Base-by-base conservation (phyloP, 2,888 invertebrate genomes). In the Drosophila peninsularis region DNA sequence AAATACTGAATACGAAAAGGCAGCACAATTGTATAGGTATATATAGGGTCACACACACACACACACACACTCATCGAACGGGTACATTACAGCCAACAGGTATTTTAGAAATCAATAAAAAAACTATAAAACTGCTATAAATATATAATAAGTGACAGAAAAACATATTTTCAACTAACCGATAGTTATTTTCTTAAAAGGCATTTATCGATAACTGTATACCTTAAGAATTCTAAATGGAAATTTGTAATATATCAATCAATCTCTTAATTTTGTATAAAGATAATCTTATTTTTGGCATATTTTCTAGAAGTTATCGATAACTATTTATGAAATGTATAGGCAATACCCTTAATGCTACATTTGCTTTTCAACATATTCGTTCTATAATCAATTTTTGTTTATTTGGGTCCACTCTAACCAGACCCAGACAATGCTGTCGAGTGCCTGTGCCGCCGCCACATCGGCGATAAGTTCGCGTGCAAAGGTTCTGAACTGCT, bases 401-500 rank as follows among this genome's bases (percentile, higher is more conserved):
- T 34, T 21, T 49, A 47, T 65, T 80, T 64, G 61, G 67, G 58
- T 41, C 72, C 86, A 88, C 85, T 65, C 82, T 68, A 87, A 81
- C 54, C 67, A 71, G 76, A 70, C 70, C 54, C 67, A 71, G 76
- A 70, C 70, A 76, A 66, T 60, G 57, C 44, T 60, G 41, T 55
- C 42, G 52, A 68, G 58, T 56, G 58, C 24, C 44, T 52, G 17
- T 41, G 32, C 34, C 27, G 50, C 19, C 39, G 50, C 41, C 47
- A 41, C 60, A 72, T 52, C 34, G 75, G 84, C 76, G 89, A 89
- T 84, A 84, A 88, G 89, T 84, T 89, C 76, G 82, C 71, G 88
- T 74, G 80, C 89, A 88, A 89, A 89, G 89, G 89, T 89, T 75
- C 63, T 89, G 89, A 89, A 89, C 88, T 68, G 71, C 80, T 74